Conservation (phyloP, 2,888 invertebrate genomes). For the Timandra comae region DNA sequence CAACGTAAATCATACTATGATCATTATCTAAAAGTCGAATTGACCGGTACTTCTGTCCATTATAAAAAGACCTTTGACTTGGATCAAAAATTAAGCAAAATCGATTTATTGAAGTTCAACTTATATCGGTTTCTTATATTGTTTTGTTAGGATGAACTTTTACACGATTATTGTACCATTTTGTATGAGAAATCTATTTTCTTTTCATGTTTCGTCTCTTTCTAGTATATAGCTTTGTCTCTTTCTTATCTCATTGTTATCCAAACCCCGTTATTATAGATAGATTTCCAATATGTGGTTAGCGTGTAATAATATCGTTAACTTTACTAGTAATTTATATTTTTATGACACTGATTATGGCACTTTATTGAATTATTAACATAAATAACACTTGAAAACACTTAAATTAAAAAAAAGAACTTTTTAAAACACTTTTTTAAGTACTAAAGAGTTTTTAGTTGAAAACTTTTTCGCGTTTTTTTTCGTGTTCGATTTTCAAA, state of each 20-base stretch:
- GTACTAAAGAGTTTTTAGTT: neutral
- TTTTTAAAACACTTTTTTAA: neutral
- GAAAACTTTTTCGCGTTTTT: neutral
- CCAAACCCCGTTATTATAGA: slow-evolving; percentile 62
- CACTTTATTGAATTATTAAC: neutral
- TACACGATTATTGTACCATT: slow-evolving; percentile 71
- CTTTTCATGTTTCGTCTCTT: slow-evolving; percentile 46
- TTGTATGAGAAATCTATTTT: slow-evolving; percentile 75
- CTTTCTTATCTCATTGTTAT: too few relatives aligned
- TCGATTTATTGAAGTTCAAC: slow-evolving; percentile 35
- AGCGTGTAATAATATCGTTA: slow-evolving; percentile 21
- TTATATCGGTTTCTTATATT: slow-evolving; percentile 49
- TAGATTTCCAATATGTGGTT: slow-evolving; percentile 54
- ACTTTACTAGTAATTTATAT: too few relatives aligned
- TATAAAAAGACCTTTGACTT: slow-evolving; percentile 36
- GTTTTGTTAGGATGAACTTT: slow-evolving; percentile 65
- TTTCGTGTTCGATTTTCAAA: slow-evolving; percentile 6
- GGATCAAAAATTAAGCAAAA: slow-evolving; percentile 30
- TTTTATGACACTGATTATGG: too few relatives aligned
- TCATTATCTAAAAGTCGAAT: slow-evolving; percentile 62
- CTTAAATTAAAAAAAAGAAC: neutral
- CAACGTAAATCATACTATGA: slow-evolving; percentile 72
- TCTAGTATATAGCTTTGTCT: slow-evolving; percentile 65
- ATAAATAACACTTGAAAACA: neutral
- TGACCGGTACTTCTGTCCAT: slow-evolving; percentile 65